Evolutionary conservation across 2,888 invertebrate genomes (phyloP).

Genomic region (Scrobipalpa costella): DNA sequence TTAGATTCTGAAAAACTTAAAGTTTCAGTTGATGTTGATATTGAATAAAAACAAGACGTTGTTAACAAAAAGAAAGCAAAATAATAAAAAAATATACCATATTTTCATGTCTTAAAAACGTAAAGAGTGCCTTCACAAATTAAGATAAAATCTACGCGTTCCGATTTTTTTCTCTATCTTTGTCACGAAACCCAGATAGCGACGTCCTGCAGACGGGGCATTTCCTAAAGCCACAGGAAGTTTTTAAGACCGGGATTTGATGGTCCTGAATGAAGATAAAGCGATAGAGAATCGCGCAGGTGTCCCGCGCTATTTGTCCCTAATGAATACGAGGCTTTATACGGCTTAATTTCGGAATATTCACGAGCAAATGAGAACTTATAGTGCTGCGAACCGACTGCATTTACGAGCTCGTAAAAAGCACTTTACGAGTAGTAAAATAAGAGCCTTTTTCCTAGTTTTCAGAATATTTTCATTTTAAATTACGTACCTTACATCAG

Average conservation of each 20-base stretch:
- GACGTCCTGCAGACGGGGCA: neutral
- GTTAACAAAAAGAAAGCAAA: too few species aligned
- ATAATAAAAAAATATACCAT: too few species aligned
- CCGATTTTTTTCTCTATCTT: neutral
- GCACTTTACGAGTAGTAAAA: neutral
- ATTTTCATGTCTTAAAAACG: neutral
- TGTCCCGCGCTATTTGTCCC: conserved; percentile 11
- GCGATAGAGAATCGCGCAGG: conserved; percentile 18
- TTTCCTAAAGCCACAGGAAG: neutral
- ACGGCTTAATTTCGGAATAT: conserved; percentile 18
- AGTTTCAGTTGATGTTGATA: neutral
- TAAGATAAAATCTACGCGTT: too few species aligned
- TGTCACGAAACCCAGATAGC: neutral
- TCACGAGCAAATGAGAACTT: conserved; percentile 11
- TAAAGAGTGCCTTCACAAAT: neutral
- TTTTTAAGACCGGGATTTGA: neutral
- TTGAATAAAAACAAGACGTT: too few species aligned
- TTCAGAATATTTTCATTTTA: conserved; percentile 3
- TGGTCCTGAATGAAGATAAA: conserved; percentile 16
- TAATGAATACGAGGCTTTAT: conserved; percentile 19
- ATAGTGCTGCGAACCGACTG: conserved; percentile 14
- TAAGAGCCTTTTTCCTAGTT: neutral
- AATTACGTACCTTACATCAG: neutral
- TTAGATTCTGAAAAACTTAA: neutral
- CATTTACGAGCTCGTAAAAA: neutral